phyloP scores from a whole-genome alignment of 2,797 vertebrate genomes.

The Lophius americanus region DNA sequence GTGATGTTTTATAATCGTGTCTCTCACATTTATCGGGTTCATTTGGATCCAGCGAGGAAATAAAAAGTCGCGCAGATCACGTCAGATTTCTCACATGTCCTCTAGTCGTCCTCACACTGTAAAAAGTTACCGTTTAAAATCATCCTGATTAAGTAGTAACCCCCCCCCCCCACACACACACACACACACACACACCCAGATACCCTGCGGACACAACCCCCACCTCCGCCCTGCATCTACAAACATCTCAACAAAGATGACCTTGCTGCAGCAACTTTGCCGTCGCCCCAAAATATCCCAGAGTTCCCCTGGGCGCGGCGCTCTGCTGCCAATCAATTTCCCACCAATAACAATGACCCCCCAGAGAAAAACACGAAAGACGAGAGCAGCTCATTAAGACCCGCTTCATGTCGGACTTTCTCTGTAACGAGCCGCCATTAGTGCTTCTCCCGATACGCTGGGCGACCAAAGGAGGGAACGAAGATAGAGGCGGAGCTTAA shows the following conservation, averaged over 20 bases:
- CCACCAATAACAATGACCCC: slow-evolving; percentile 69
- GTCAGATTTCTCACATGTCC: not conserved
- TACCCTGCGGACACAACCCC: slow-evolving; percentile 6
- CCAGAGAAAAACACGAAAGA: slow-evolving; percentile 60
- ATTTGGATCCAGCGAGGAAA: no score
- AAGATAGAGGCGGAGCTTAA: slow-evolving; percentile 50
- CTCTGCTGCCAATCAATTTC: slow-evolving; percentile 77
- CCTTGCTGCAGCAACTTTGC: slow-evolving; percentile 55
- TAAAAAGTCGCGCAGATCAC: no score
- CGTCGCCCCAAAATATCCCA: slow-evolving; percentile 49
- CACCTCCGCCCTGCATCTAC: slow-evolving; percentile 34
- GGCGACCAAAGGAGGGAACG: slow-evolving; percentile 41
- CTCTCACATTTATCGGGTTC: no score
- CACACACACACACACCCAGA: not conserved
- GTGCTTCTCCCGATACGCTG: slow-evolving; percentile 62
- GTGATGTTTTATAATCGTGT: no score
- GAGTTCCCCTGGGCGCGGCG: slow-evolving; percentile 40
- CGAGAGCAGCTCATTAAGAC: slow-evolving; percentile 77
- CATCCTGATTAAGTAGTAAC: no score
- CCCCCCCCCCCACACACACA: not conserved
- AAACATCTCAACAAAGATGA: slow-evolving; percentile 57
- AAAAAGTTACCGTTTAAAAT: no score
- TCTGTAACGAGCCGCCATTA: slow-evolving; percentile 77
- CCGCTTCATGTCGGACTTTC: slow-evolving; percentile 68
- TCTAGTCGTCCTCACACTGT: no score